Conservation (phyloP, 2,888 invertebrate genomes). For the Zygothrica quintamaculata region DNA sequence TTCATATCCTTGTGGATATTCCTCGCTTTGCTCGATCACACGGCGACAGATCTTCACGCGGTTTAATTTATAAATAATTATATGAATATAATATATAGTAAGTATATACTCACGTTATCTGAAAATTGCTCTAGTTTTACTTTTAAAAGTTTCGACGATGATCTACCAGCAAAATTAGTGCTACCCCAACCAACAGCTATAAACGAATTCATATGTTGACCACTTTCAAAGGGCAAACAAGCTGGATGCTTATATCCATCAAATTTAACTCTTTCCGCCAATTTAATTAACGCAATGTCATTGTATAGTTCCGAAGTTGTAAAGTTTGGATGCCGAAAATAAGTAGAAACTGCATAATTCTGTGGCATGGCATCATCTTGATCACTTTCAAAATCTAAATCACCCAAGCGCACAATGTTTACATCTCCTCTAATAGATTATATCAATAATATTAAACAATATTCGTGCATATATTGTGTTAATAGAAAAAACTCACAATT, state of each 20-base stretch:
- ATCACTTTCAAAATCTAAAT: conserved; percentile 72
- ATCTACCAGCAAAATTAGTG: conserved; percentile 72
- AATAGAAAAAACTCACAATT: conserved; percentile 41
- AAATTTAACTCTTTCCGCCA: conserved; percentile 82
- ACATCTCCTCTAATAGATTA: conserved; percentile 66
- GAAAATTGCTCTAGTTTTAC: conserved; percentile 85
- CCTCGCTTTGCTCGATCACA: conserved; percentile 48
- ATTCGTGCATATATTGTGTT: too few relatives aligned
- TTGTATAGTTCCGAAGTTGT: conserved; percentile 82
- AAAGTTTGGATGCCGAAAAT: conserved; percentile 78
- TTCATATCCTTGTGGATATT: conserved; percentile 64
- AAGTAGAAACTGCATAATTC: conserved; percentile 70
- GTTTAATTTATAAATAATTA: neutral
- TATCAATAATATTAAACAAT: neutral
- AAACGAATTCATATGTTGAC: conserved; percentile 54
- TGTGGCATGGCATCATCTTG: conserved; percentile 73
- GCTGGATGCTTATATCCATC: conserved; percentile 84
- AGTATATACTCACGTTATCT: conserved; percentile 42
- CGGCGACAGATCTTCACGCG: conserved; percentile 52
- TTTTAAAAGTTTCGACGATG: conserved; percentile 85
- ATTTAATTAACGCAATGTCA: conserved; percentile 86
- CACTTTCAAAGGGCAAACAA: conserved; percentile 82
- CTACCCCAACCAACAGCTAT: conserved; percentile 86
- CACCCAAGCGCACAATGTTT: conserved; percentile 78
- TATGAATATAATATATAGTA: neutral